Base-by-base conservation (phyloP, 2,113 vertebrate genomes). In the Platysternon megacephalum region DNA sequence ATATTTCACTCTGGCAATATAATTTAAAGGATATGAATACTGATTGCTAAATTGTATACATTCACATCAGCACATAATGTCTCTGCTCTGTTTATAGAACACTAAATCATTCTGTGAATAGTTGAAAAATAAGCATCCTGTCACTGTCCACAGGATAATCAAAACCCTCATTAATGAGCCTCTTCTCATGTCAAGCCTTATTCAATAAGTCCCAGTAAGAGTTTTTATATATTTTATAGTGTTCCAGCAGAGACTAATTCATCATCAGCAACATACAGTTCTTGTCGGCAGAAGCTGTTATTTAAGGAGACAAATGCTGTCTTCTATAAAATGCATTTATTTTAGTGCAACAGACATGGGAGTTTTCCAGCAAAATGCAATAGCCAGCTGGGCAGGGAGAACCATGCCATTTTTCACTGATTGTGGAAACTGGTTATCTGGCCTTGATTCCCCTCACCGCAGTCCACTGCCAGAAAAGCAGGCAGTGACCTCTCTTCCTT, bases 21-120 rank as follows among this genome's bases (percentile, higher is more conserved):
- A 93, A 72, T 92, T 95, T 97, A 96, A 89, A 91, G 7, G 17
- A 92, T 95, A 89, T 88, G 51, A 97, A 52, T 96, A 84, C 2
- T 87, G 44, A 93, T 97, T 91, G 76, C 85, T 96, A 94, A 95
- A 97, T 95, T 92, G 89, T 80, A 88, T 94, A 93, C 83, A 86
- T 90, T 93, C 32, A 85, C 84, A 97, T 80, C 42, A 93, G 48
- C 35, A 88, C 78, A 85, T 2, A 1, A 91, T 85, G 42, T 90
- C 49, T 51, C 79, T 79, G 96, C 35, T 91, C 22, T 79, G 55
- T 89, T 97, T 97, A 97, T 91, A 82, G 46, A 91, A 35, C 78
- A 85, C 82, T 95, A 87, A 93, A 95, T 81, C 79, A 68, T 93
- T 96, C 79, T 94, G 58, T 97, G 68, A 91, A 39, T 90, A 93